Percentiles rank a stretch among this genome's conserved stretches.
Evolutionary conservation across 1,140 invertebrate species (phyloP).

Genomic region (Oedothorax gibbosus): DNA sequence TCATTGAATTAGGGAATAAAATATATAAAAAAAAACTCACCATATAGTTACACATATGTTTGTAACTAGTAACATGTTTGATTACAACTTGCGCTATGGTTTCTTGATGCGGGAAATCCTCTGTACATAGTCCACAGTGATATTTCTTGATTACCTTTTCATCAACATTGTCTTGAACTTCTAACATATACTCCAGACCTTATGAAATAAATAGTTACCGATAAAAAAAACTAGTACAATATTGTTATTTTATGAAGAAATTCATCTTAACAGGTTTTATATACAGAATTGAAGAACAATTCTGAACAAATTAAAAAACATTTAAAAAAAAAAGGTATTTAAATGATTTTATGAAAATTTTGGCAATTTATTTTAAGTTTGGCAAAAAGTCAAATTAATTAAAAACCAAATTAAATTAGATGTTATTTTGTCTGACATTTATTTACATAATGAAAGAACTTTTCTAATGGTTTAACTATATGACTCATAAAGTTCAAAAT

Average conservation of each 20-base stretch:
- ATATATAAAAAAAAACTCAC: conserved; percentile 15
- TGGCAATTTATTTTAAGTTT: no score
- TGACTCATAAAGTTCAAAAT: no score
- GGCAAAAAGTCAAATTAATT: no score
- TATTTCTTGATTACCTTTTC: neutral
- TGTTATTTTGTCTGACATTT: no score
- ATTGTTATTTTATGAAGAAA: neutral
- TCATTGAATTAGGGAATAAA: neutral
- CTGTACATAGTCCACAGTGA: conserved; percentile 11
- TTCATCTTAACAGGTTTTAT: neutral
- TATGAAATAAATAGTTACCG: neutral
- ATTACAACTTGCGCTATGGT: neutral
- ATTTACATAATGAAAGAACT: no score
- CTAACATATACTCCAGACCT: conserved; percentile 35
- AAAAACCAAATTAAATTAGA: no score
- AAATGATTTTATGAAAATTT: no score
- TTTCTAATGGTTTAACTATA: no score
- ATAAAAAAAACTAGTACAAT: neutral
- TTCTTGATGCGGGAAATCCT: conserved; percentile 8
- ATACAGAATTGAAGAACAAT: no score
- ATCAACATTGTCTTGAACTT: neutral
- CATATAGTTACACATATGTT: conserved; percentile 11
- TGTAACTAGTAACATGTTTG: conserved; percentile 20
- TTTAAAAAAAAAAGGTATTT: no score
- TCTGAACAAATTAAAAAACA: no score